phyloP scores from a whole-genome alignment of 2,797 vertebrate species.

The Cuculus canorus region DNA sequence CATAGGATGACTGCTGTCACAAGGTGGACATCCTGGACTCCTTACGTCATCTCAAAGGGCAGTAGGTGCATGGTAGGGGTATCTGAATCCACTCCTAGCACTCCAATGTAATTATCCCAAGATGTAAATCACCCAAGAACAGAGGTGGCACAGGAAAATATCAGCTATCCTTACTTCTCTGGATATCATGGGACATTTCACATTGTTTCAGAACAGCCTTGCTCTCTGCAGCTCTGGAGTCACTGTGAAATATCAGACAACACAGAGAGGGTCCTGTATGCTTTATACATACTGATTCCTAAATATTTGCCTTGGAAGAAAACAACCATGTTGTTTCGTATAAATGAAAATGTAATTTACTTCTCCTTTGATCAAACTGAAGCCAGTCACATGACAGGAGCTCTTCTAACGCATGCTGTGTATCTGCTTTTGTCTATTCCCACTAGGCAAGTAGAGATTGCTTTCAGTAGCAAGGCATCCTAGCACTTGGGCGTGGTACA shows the following conservation, averaged over 20 bases:
- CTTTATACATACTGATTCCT: not conserved
- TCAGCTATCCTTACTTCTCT: not conserved
- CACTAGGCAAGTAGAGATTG: constrained; percentile 9
- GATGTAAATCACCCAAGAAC: not conserved
- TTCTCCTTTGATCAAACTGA: constrained; percentile 19
- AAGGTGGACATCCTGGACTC: not conserved
- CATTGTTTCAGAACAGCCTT: not conserved
- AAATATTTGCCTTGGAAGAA: constrained; percentile 46
- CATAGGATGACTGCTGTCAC: not conserved
- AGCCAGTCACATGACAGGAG: not conserved
- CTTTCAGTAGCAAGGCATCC: constrained; percentile 47
- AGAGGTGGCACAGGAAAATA: not conserved
- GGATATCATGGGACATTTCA: not conserved
- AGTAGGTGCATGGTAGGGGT: not conserved
- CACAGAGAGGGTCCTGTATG: not conserved
- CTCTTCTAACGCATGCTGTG: not conserved
- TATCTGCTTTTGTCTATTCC: constrained; percentile 12
- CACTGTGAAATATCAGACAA: not conserved
- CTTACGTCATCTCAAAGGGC: not conserved
- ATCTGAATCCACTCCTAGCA: not conserved
- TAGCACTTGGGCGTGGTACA: not conserved
- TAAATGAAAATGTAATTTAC: constrained; percentile 17
- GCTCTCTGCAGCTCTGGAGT: not conserved
- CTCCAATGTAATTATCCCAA: not conserved
- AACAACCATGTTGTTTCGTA: constrained; percentile 1